Base-by-base conservation (phyloP, 2,797 vertebrate genomes). In the Megalops cyprinoides region DNA sequence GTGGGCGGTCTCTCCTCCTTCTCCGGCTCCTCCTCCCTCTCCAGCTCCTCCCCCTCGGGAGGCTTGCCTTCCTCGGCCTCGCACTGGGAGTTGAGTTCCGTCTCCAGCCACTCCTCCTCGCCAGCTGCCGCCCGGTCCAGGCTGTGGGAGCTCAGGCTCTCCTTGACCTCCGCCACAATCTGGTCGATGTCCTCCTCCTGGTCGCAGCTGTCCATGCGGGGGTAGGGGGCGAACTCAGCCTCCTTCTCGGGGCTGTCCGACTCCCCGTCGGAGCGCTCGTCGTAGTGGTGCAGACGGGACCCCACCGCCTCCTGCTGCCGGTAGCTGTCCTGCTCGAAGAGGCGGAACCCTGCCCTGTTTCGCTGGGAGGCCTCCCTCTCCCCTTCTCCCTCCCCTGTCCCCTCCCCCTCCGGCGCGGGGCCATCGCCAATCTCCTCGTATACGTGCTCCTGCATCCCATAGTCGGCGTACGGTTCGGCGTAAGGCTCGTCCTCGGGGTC, bases 201-300 rank as follows among this genome's bases (percentile, higher is more conserved):
- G 81, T 98, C 97, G 0, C 96, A 97, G 92, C 97, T 98, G 91
- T 98, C 97, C 74, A 96, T 94, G 9, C 95, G 94, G 0, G 96
- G 97, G 84, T 98, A 98, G 0, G 96, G 97, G 0, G 97, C 97
- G 55, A 99, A 99, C 86, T 99, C 98, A 0, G 97, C 97, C 87
- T 99, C 97, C 86, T 99, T 98, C 84, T 98, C 97, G 0, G 97
- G 97, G 83, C 97, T 99, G 90, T 99, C 98, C 0, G 97, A 99
- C 91, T 99, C 98, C 0, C 97, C 97, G 0, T 99, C 98, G 0
- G 98, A 99, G 25, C 97, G 94, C 44, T 98, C 97, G 1, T 98
- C 97, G 0, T 99, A 99, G 90, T 99, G 97, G 83, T 97, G 97
- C 76, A 99, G 94, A 37, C 97, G 95, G 9, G 97, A 98, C 44